phyloP scores from a whole-genome alignment of 2,888 invertebrate genomes.

The Ellobium chinense region DNA sequence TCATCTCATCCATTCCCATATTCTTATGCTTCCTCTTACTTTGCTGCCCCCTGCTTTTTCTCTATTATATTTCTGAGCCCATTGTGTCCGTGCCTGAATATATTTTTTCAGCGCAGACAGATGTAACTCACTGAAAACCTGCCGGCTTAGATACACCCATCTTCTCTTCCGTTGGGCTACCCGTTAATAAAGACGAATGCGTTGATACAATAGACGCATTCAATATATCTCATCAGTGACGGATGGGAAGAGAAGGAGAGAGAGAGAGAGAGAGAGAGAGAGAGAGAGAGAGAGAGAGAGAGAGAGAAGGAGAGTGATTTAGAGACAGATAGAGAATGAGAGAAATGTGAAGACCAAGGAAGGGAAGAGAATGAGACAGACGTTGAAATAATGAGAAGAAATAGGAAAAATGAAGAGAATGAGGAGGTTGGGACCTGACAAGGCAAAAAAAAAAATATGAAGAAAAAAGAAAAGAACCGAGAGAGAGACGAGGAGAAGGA shows the following conservation, averaged over 20 bases:
- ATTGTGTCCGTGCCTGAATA: too few species aligned
- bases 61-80: too few species aligned
- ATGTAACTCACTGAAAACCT: neutral
- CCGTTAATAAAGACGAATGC: neutral
- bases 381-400: neutral
- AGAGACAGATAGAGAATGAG: neutral
- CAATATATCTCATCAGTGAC: neutral
- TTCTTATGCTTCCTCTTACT: too few species aligned
- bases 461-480: neutral
- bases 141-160: neutral
- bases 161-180: neutral
- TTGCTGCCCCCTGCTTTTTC: too few species aligned
- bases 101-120: too few species aligned
- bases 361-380: neutral
- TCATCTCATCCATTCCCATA: too few species aligned
- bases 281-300: constrained; percentile 14
- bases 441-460: too few species aligned
- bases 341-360: neutral
- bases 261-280: neutral
- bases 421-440: too few species aligned
- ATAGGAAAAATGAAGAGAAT: neutral
- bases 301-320: neutral
- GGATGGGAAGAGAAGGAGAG: constrained; percentile 6
- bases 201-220: neutral
- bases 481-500: constrained; percentile 6